Base-by-base conservation (phyloP, 2,113 vertebrate species). In the Hoplias malabaricus region DNA sequence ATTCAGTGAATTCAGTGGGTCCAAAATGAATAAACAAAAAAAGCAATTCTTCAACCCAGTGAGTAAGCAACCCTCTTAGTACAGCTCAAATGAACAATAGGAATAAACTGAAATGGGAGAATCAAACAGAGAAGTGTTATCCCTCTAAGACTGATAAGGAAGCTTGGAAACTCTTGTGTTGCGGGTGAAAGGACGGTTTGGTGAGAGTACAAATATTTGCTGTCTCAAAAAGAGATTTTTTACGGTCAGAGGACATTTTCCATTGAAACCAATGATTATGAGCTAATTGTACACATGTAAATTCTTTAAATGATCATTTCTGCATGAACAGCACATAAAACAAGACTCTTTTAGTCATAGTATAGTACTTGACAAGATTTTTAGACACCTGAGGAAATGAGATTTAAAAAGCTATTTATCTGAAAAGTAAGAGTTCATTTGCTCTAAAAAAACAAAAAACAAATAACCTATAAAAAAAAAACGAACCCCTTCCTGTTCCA, bases 1-100 rank as follows among this genome's bases (percentile, higher is more conserved):
- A 16, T 57, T 48, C 27, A n/a, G 31, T 33, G 19, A 50, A 73
- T 53, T 38, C 77, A 72, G 46, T 61, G 62, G 70, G 70, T 23
- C 46, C 53, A 59, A 79, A 73, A 63, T 76, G 63, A 76, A 73
- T 73, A 66, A 79, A 73, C 70, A 79, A 73, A 79, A n/a, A 66
- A 79, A 29, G 25, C 69, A 68, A 79, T 73, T 79, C 77, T 66
- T 68, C 61, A 73, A 57, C 19, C 62, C 62, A 63, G 69, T 54
- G 77, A 78, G 43, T 54, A 50, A 79, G 69, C n/a, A n/a, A n/a
- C n/a, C n/a, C n/a, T n/a, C n/a, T n/a, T n/a, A n/a, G n/a, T n/a
- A n/a, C 57, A 72, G 69, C 69, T 65, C 69, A 70, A 23, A 70
- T 61, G 67, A 75, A 14, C 5, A 11, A 42, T 42, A 10, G 8